Base-by-base conservation (phyloP, 1,140 invertebrate species). In the Tetragnatha versicolor region DNA sequence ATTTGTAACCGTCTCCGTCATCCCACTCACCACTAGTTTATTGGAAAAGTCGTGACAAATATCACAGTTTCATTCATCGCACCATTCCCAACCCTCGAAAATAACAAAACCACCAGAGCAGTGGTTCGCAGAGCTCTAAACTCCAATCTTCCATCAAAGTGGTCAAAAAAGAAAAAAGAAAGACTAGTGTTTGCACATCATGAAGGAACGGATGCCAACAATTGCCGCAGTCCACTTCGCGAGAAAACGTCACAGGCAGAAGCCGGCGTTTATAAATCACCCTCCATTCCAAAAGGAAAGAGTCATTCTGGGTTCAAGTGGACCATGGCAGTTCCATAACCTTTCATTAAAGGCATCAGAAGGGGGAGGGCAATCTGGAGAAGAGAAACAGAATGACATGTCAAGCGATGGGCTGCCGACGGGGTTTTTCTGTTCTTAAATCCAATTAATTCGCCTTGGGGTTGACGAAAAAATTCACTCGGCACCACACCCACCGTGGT, bases 401-500 rank as follows among this genome's bases (percentile, higher is more conserved):
- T 51, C 68, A 25, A 73, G n/a, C 9, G 25, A 7, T 12, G 33
- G 17, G 17, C n/a, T n/a, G n/a, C 3, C 10, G 14, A 42, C 42
- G n/a, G 29, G 37, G 12, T 47, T 20, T 45, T 58, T 42, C 58
- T 58, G 55, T 58, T 7, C 10, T 10, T 9, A n/a, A 69, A 55
- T 53, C 49, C 68, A 70, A 70, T 70, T 70, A 55, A 70, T 37
- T n/a, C 6, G 12, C 63, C n/a, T 49, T 47, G 49, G 63, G 27
- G 39, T 31, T 42, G 0, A 5, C 7, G 42, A 14, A 49, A 5
- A 1, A 14, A 53, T 25, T 55, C 25, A 7, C 27, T 5, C 65
- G 17, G 25, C 42, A 73, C 69, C 69, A 73, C 69, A 73, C 69
- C 69, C 69, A 60, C 53, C 14, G 27, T 22, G 22, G 69, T 73